Evolutionary conservation across 2,888 invertebrate genomes (phyloP).

Genomic region (Mesochorus sp.): DNA sequence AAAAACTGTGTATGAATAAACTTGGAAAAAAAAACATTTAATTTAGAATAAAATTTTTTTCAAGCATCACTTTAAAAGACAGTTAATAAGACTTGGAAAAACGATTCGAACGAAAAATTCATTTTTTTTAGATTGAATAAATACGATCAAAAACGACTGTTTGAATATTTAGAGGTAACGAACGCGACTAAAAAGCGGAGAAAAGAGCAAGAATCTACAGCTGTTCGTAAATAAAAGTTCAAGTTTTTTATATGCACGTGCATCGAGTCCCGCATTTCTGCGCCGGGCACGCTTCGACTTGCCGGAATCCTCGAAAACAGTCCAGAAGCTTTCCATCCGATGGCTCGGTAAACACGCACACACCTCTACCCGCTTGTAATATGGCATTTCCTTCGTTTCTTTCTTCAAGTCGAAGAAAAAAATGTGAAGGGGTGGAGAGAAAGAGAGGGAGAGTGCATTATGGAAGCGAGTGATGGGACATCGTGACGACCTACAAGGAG

Average conservation of each 20-base stretch:
- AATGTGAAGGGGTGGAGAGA: slow-evolving; percentile 23
- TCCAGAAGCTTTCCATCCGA: neutral
- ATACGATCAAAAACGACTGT: no score
- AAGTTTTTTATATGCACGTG: neutral
- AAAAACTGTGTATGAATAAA: no score
- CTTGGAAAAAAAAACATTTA: no score
- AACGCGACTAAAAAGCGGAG: no score
- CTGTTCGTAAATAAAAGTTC: slow-evolving; percentile 19
- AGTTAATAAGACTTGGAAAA: no score
- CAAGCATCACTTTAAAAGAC: no score
- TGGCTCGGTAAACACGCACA: neutral
- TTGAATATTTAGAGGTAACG: no score
- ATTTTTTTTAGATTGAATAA: no score
- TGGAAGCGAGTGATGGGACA: slow-evolving; percentile 3
- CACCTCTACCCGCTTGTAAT: neutral
- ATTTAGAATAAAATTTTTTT: no score
- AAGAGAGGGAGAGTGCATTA: slow-evolving; percentile 32
- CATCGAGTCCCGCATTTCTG: neutral
- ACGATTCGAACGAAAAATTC: no score
- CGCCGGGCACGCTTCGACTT: slow-evolving; percentile 55
- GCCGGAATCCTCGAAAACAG: neutral
- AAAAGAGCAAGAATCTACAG: slow-evolving; percentile 13
- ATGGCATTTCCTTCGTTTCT: neutral
- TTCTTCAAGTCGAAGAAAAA: slow-evolving; percentile 12
- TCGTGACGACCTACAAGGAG: slow-evolving; percentile 15